Conservation (phyloP, 2,113 vertebrate species). For the Ovis canadensis region DNA sequence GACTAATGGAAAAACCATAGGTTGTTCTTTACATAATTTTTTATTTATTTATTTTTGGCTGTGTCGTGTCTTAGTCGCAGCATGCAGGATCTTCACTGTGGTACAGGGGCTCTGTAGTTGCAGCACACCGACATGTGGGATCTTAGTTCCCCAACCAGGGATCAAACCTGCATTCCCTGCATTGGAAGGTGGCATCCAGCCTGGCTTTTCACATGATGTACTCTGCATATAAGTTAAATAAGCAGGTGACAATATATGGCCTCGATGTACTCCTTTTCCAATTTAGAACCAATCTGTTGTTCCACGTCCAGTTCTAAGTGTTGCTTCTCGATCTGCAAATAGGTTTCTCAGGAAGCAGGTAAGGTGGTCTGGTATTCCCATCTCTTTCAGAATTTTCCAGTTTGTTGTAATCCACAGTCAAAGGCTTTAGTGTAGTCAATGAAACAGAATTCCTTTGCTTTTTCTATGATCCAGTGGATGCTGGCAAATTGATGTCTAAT, state of each 20-base stretch:
- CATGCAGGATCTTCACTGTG: background rate
- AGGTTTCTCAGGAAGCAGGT: background rate
- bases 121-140: background rate
- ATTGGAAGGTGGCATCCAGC: background rate
- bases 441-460: background rate
- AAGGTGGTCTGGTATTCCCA: background rate
- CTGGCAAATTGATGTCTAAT: background rate
- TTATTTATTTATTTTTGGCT: background rate
- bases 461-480: background rate
- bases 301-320: background rate
- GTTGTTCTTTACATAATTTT: background rate
- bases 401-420: background rate
- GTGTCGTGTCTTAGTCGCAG: background rate
- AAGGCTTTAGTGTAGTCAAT: background rate
- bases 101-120: background rate
- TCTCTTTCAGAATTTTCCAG: background rate
- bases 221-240: background rate
- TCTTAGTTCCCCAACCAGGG: background rate
- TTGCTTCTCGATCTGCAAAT: background rate
- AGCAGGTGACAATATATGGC: background rate
- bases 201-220: background rate
- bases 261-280: background rate
- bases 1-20: background rate
- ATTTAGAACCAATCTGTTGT: background rate
- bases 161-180: background rate